Percentiles rank a stretch among this genome's conserved stretches.
Evolutionary conservation across 2,888 invertebrate genomes (phyloP).

Genomic region (Dynastes tityus): DNA sequence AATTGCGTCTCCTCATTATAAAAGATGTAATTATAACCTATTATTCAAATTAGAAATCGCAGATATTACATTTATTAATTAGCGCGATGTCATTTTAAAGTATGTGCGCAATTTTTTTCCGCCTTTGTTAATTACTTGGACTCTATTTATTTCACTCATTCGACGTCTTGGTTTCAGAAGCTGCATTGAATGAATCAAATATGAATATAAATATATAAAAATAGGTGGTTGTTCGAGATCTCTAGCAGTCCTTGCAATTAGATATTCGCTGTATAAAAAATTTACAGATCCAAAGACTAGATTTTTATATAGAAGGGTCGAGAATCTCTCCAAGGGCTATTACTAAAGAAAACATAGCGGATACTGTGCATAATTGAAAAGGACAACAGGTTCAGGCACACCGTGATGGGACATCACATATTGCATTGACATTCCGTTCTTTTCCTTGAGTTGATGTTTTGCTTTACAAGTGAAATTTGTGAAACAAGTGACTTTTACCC

Average conservation of each 20-base stretch:
- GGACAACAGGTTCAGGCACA: constrained; percentile 28
- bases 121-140: neutral
- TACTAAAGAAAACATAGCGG: constrained; percentile 39
- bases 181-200: constrained; percentile 2
- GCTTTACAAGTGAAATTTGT: no score
- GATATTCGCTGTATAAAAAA: constrained; percentile 19
- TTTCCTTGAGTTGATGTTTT: no score
- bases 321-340: constrained; percentile 42
- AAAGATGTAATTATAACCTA: constrained; percentile 27
- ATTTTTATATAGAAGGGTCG: constrained; percentile 30
- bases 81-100: constrained; percentile 3
- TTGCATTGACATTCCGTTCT: constrained; percentile 27
- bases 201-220: neutral
- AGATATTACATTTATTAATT: constrained; percentile 3
- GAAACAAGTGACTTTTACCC: no score
- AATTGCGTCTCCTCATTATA: constrained; percentile 25
- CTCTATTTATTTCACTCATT: neutral
- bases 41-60: constrained; percentile 25
- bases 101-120: constrained; percentile 18
- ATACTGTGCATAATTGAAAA: constrained; percentile 42
- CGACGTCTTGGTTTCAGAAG: neutral
- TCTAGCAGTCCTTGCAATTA: neutral
- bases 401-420: constrained; percentile 16
- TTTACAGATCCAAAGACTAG: constrained; percentile 15
- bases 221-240: neutral